These are phyloP conservation scores for Sthenelais limicola DNA, from an alignment of 2,888 invertebrate species.

Conservation along the genomic window DNA sequence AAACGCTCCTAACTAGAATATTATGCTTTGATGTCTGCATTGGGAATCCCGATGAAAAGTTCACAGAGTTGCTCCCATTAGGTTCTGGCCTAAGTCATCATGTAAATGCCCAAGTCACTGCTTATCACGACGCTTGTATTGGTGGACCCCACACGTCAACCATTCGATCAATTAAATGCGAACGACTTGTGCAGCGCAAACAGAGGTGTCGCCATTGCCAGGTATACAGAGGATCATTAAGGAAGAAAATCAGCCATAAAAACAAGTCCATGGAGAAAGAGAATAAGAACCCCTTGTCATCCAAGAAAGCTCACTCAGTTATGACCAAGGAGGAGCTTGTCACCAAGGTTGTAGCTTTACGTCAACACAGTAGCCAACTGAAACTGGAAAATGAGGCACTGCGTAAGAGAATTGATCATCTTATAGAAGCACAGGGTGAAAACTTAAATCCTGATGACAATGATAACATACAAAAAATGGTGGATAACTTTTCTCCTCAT, in stretches of 20 bases:
- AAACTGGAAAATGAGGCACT: no score
- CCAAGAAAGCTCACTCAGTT: no score
- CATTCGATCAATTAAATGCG: neutral
- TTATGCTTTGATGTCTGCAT: neutral
- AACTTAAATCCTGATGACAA: neutral
- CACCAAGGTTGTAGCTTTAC: no score
- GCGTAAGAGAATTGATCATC: neutral
- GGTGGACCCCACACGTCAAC: neutral
- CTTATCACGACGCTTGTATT: no score
- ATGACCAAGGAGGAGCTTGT: no score
- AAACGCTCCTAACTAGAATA: neutral
- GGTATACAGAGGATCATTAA: constrained; percentile 8
- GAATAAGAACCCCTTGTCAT: no score
- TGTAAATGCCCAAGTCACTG: no score
- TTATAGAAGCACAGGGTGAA: neutral
- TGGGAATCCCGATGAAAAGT: neutral
- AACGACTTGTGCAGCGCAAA: neutral
- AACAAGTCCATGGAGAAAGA: no score
- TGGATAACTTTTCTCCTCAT: neutral
- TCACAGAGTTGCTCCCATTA: neutral
- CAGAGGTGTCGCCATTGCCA: neutral
- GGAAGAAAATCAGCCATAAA: neutral
- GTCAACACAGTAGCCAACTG: no score
- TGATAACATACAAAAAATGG: neutral
- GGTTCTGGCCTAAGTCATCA: neutral